phyloP scores from a whole-genome alignment of 2,797 vertebrate genomes.

The Columba guinea region DNA sequence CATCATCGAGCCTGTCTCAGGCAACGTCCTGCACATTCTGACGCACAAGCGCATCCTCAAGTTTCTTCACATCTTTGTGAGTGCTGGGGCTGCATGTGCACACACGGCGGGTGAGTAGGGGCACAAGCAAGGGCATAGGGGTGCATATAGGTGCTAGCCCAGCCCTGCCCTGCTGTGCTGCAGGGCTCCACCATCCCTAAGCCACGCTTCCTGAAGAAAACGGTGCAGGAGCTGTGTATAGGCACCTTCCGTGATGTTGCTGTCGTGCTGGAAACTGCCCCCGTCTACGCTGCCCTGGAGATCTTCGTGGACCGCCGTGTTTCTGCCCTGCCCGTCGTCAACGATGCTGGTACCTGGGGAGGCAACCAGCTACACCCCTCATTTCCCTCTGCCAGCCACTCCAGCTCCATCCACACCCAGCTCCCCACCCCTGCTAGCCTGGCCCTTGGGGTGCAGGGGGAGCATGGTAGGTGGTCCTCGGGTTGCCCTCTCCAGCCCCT shows the following conservation, averaged over 20 bases:
- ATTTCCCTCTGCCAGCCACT: background rate
- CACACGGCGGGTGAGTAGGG: background rate
- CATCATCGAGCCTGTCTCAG: slow-evolving; percentile 87
- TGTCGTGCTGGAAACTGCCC: slow-evolving; percentile 81
- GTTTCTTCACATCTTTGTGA: slow-evolving; percentile 94
- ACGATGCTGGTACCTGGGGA: slow-evolving; percentile 79
- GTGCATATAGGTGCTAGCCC: background rate
- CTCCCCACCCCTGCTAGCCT: background rate
- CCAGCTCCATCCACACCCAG: background rate
- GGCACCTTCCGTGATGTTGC: slow-evolving; percentile 94
- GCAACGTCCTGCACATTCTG: slow-evolving; percentile 90
- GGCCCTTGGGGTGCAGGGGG: background rate
- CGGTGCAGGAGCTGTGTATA: slow-evolving; percentile 86
- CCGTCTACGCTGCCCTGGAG: slow-evolving; percentile 85
- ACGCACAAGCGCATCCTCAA: slow-evolving; percentile 95
- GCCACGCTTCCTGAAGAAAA: slow-evolving; percentile 83
- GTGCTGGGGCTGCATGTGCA: background rate
- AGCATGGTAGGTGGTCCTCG: background rate
- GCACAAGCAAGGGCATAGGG: background rate
- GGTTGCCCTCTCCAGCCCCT: background rate
- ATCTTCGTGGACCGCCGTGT: slow-evolving; percentile 92
- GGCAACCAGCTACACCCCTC: background rate
- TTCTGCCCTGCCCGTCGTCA: slow-evolving; percentile 90
- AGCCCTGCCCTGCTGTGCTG: background rate
- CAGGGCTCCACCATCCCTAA: slow-evolving; percentile 84